Evolutionary conservation across 2,797 vertebrate genomes (phyloP).

Genomic region (Columba guinea): DNA sequence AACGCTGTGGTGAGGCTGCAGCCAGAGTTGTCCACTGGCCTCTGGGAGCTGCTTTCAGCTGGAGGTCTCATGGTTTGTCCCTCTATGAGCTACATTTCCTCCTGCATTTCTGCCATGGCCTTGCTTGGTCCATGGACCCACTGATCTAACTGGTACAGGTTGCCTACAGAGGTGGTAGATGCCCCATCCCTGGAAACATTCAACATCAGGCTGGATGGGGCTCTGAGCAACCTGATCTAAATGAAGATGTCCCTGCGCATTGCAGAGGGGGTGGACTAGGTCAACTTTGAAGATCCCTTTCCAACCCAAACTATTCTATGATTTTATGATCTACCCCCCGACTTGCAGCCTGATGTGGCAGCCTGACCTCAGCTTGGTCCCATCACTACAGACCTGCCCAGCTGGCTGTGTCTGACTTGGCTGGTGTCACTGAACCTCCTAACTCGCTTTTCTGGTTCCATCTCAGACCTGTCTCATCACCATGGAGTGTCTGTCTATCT

Average conservation of each 20-base stretch:
- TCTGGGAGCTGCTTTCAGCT: background rate
- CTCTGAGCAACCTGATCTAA: too few relatives aligned
- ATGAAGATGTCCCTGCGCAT: too few relatives aligned
- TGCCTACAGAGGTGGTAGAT: too few relatives aligned
- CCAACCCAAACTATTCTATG: too few relatives aligned
- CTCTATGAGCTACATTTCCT: background rate
- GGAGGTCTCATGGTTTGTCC: background rate
- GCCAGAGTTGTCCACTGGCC: background rate
- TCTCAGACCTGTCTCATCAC: background rate
- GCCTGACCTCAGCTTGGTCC: background rate
- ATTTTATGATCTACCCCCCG: background rate
- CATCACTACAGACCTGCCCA: background rate
- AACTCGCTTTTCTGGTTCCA: background rate
- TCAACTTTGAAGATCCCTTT: too few relatives aligned
- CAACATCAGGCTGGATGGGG: too few relatives aligned
- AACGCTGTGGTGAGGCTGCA: background rate
- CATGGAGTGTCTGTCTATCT: background rate
- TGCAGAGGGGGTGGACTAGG: too few relatives aligned
- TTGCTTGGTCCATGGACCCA: background rate
- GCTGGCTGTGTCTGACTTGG: background rate
- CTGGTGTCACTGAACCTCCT: background rate
- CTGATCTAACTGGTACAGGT: background rate
- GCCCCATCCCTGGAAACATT: too few relatives aligned
- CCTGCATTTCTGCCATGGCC: fast-evolving
- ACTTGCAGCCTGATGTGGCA: background rate